Base-by-base conservation (phyloP, 2,888 invertebrate species). In the Lasioglossum calceatum region DNA sequence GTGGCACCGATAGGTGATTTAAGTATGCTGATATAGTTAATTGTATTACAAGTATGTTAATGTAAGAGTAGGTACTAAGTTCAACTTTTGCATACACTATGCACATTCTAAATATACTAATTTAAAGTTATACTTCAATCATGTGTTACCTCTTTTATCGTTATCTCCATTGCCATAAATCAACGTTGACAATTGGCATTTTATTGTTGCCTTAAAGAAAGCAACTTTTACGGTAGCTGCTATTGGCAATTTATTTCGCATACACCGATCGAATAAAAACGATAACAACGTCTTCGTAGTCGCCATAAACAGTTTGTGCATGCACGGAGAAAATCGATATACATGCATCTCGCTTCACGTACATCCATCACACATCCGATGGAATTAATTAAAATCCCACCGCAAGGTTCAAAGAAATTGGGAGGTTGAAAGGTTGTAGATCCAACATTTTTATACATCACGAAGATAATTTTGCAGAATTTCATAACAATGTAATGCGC, bases 261-360 rank as follows among this genome's bases (percentile, higher is more conserved):
- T 32, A 32, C 16, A 32, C 5, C 64, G 32, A 64, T 64, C 64
- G 32, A 32, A 64, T 64, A 64, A 64, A 64, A 32, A 32, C 64
- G 64, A 64, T 64, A 32, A 64, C 32, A 58, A 58, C 58, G 32
- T 64, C 64, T 64, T 64, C 32, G 64, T 32, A 32, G 32, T 64
- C 64, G 64, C 64, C 64, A 64, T 64, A 64, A 64, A 64, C 64
- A 64, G 64, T 64, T 64, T 32, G 32, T 64, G 32, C 32, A 64
- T n/a, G 44, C 44, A 71, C 8, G 5, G 10, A 42, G 39, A 36
- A 72, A 39, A 44, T 72, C 72, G 39, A 72, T 72, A 72, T 72
- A 42, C 44, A 42, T 72, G 44, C 44, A 42, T 42, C 39, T 72
- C 23, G 32, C 32, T 32, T 32, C 64, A 58, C n/a, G 58, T 58